These are phyloP conservation scores for Rousettus madagascariensis DNA, from an alignment of 2,797 vertebrate species.

Conservation along the genomic window DNA sequence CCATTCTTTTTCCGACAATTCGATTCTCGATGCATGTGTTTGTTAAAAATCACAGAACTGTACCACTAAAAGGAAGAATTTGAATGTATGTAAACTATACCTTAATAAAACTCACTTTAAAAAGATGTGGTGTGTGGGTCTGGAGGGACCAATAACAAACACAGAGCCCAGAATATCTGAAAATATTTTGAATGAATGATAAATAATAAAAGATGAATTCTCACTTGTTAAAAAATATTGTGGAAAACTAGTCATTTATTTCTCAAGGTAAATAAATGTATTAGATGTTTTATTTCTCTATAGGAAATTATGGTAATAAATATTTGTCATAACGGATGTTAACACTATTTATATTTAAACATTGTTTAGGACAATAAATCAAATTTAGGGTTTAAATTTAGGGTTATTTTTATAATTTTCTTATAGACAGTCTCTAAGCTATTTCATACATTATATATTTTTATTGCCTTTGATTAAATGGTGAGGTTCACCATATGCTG, in stretches of 20 bases:
- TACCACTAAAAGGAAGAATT: no score
- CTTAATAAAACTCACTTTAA: no score
- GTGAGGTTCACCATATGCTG: accelerated
- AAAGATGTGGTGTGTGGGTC: accelerated
- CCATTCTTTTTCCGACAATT: no score
- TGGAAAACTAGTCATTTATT: not conserved
- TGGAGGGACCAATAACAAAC: not conserved
- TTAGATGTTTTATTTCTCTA: not conserved
- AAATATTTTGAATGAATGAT: not conserved
- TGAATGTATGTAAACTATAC: no score
- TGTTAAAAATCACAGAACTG: no score
- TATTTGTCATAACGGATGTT: not conserved
- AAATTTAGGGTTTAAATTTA: not conserved
- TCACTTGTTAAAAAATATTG: not conserved
- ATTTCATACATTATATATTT: not conserved
- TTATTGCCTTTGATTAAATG: not conserved
- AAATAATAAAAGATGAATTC: not conserved
- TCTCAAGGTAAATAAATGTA: not conserved
- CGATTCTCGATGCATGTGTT: no score
- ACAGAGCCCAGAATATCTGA: not conserved
- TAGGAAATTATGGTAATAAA: not conserved
- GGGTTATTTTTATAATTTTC: not conserved
- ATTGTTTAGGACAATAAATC: not conserved
- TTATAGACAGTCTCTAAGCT: not conserved
- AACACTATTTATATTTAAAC: not conserved